Evolutionary conservation across 2,113 vertebrate species (phyloP).

Genomic region (Labeo catla): DNA sequence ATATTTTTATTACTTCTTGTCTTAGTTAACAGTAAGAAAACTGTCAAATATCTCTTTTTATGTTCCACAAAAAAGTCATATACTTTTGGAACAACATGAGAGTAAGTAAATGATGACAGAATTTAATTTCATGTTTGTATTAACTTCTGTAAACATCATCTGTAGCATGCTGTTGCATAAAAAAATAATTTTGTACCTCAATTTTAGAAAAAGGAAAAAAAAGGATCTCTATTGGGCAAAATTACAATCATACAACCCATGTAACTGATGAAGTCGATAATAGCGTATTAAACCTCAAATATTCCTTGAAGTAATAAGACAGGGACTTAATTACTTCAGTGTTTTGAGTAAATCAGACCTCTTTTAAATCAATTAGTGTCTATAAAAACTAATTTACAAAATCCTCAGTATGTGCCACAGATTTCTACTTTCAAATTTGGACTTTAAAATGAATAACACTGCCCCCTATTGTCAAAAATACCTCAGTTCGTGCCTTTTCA

Average conservation of each 20-base stretch:
- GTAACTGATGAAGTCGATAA: background rate
- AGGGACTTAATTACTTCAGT: background rate
- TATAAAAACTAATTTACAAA: background rate
- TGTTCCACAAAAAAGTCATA: background rate
- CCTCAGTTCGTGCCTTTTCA: background rate
- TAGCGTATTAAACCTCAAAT: background rate
- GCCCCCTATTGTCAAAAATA: constrained; percentile 52
- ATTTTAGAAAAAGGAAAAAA: background rate
- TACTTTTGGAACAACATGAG: background rate
- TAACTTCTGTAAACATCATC: background rate
- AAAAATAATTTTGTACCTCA: background rate
- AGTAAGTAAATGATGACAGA: background rate
- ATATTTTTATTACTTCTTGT: background rate
- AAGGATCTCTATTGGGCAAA: background rate
- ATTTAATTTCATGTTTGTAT: background rate
- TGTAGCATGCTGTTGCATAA: background rate
- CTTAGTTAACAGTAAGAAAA: background rate
- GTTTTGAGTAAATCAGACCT: background rate
- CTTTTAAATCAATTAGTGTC: background rate
- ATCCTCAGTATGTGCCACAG: background rate
- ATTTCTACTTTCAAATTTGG: background rate
- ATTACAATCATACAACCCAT: background rate
- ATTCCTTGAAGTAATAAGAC: background rate
- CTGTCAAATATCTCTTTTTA: background rate
- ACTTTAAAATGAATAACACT: constrained; percentile 46